Base-by-base conservation (phyloP, 2,113 vertebrate species). In the Empidonax alnorum region DNA sequence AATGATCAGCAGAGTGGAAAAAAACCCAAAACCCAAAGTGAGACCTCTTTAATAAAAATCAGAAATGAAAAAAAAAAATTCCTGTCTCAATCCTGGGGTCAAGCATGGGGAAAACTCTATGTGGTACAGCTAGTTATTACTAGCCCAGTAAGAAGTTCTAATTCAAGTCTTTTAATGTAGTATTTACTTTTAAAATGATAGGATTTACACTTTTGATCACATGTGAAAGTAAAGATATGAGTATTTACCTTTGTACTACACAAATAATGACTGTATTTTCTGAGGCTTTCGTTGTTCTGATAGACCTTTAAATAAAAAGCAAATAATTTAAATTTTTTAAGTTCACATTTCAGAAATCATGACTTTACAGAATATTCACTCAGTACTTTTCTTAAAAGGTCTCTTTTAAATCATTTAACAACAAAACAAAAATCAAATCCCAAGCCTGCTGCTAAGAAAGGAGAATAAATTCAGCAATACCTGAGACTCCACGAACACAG, bases 191-290 rank as follows among this genome's bases (percentile, higher is more conserved):
- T 91, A 30, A 39, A 87, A 31, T 47, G 9, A 9, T 46, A 84
- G 87, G 47, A 87, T 23, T 77, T 55, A 72, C 6, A 28, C 71
- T 68, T 81, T 30, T 84, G 24, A 88, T 93, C 67, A 92, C 6
- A 30, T 27, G 30, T 62, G 55, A 67, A 90, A 91, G 23, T 35
- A 69, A 91, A 65, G 42, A 91, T 71, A 53, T 6, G 76, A 83
- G 37, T 85, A 84, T 97, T 90, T 98, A 99, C 99, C 98, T 99
- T 97, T 98, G 98, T 96, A 99, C 98, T 94, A 99, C 99, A 90
- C 98, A 99, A 96, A 99, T 97, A 97, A 99, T 99, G 96, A 99
- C 99, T 96, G 99, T 98, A 92, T 99, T 99, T 99, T 99, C 99
- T 96, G 99, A 99, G 88, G 98, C 97, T 97, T 98, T 98, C 27